Conservation (phyloP, 2,888 invertebrate genomes). For the Pachycephus smyrnensis region DNA sequence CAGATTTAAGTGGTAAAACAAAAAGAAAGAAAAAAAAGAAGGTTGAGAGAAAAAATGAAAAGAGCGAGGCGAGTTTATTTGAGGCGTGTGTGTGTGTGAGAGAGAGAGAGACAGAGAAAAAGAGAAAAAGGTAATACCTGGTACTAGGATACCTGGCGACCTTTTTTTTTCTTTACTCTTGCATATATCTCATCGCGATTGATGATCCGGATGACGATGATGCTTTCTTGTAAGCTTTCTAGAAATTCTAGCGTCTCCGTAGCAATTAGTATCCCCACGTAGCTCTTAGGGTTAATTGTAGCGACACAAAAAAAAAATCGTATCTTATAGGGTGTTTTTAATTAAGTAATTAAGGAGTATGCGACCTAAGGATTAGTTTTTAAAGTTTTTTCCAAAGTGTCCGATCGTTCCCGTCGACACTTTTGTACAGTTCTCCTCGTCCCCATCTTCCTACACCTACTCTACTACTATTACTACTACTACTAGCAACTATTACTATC, state of each 20-base stretch:
- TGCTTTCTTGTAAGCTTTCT: conserved; percentile 13
- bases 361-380: conserved; percentile 50
- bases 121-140: conserved; percentile 30
- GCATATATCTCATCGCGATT: background rate
- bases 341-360: conserved; percentile 51
- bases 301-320: conserved; percentile 34
- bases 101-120: conserved; percentile 21
- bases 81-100: conserved; percentile 8
- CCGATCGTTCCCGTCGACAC: background rate
- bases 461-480: background rate
- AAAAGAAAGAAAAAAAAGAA: conserved; percentile 21
- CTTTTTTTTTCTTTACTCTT: background rate
- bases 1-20: too few relatives aligned
- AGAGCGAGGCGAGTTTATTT: conserved; percentile 27
- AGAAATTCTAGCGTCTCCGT: conserved; percentile 10
- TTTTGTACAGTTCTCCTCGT: background rate
- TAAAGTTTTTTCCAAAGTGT: background rate
- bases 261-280: conserved; percentile 11
- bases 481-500: background rate
- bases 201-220: background rate
- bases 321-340: conserved; percentile 58
- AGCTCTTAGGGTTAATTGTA: conserved; percentile 24
- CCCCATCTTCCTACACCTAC: background rate
- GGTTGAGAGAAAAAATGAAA: conserved; percentile 15
- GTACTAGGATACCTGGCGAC: background rate